Base-by-base conservation (phyloP, 37 sponge, comb jelly and placozoan genomes). In the Petrosia ficiformis region DNA sequence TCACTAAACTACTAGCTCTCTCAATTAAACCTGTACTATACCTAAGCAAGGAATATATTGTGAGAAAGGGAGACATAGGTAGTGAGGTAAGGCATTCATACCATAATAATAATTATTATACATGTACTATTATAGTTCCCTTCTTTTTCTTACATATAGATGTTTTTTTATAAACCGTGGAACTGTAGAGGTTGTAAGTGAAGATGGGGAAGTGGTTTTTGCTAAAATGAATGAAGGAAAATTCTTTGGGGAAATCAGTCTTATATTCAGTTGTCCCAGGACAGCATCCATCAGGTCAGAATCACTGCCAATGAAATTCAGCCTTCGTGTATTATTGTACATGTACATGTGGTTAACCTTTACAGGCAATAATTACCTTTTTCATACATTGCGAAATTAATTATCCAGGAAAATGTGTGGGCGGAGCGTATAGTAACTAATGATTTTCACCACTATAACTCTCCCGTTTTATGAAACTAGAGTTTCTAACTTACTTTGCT, bases 171-270 rank as follows among this genome's bases (percentile, higher is more conserved):
- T 92, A 57, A 82, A 68, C 56, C 74, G 71, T 42, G 92, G 92
- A 3, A 67, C 70, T 28, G 92, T 91, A 4, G 92, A 91, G 26
- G 84, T 91, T 57, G 87, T 91, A 39, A 77, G 75, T 57, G 86
- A 90, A 41, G 92, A 91, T 81, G 87, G 87, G 0, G 73, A 26
- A n/a, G 65, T 75, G 2, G 84, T 86, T 38, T 82, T 86, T 74
- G 79, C 83, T 56, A 74, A 80, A 2, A 64, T 91, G 80, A 36
- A 29, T 3, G 84, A 91, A 64, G 92, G 92, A 57, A 68, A 91
- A 63, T 91, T 91, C 73, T 91, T 91, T 79, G 92, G 92, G 1
- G 92, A 91, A 36, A 91, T 86, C 72, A 83, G 87, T 42, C 70
- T 86, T 19, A 56, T 91, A 35, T 86, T 70, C 58, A 65, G 71